Conservation (phyloP, 2,797 vertebrate species). For the Leptoclinus maculatus region DNA sequence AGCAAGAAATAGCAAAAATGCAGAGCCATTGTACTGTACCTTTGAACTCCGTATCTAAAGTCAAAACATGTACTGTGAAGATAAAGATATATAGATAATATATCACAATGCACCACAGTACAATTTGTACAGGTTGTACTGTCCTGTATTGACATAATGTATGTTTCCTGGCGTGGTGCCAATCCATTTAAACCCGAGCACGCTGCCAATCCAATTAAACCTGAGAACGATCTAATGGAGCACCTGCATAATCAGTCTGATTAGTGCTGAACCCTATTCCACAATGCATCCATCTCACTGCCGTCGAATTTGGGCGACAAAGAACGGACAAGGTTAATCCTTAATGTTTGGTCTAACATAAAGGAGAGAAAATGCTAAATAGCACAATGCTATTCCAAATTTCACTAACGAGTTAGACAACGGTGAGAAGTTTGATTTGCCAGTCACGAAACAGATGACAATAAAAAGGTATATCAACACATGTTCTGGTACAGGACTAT, state of each 20-base stretch:
- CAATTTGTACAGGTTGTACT: background rate
- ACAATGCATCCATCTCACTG: background rate
- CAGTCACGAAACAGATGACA: background rate
- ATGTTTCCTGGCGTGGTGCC: conserved; percentile 1
- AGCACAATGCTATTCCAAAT: background rate
- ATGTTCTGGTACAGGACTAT: background rate
- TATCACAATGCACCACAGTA: background rate
- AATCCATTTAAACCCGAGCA: conserved; percentile 62
- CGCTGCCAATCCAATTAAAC: conserved; percentile 56
- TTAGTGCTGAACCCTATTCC: conserved; percentile 2
- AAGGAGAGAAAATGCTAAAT: background rate
- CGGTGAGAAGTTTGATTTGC: background rate
- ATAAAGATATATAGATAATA: background rate
- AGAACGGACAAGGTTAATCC: background rate
- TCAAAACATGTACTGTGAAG: background rate
- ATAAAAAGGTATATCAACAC: background rate
- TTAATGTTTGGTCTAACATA: background rate
- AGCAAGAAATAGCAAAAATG: background rate
- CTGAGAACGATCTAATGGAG: conserved; percentile 44
- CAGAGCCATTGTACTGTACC: background rate
- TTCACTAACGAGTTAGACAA: background rate
- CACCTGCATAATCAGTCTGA: conserved; percentile 1
- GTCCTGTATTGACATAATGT: conserved; percentile 34
- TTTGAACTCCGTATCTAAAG: background rate
- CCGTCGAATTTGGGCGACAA: background rate